Evolutionary conservation across 1,140 invertebrate species (phyloP).

Genomic region (Ips nitidus): DNA sequence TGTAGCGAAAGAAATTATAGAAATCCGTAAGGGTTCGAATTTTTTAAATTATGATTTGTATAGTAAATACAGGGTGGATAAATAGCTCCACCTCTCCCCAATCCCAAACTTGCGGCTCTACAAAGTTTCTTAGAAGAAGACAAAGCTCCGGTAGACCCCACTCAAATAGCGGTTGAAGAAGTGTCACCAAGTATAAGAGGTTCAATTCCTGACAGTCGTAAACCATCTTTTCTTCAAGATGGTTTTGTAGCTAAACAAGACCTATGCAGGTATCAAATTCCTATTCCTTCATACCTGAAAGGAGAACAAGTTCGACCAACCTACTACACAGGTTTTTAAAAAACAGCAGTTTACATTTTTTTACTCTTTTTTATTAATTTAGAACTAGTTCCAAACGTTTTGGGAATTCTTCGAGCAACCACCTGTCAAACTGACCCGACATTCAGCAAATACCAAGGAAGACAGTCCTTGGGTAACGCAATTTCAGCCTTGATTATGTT

Average conservation of each 20-base stretch:
- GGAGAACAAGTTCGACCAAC: slow-evolving; percentile 21
- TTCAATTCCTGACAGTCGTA: slow-evolving; percentile 12
- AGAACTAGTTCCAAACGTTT: slow-evolving; percentile 38
- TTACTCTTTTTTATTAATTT: slow-evolving; percentile 22
- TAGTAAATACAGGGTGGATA: neutral
- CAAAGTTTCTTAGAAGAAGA: slow-evolving; percentile 18
- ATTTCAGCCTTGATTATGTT: slow-evolving; percentile 46
- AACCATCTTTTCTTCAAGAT: slow-evolving; percentile 32
- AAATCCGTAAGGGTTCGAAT: slow-evolving; percentile 16
- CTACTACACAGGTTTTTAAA: slow-evolving; percentile 31
- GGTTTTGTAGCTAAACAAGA: slow-evolving; percentile 24
- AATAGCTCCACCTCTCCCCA: slow-evolving; percentile 12
- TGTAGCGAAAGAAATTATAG: slow-evolving; percentile 12
- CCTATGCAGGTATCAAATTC: slow-evolving; percentile 33
- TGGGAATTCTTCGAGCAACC: slow-evolving; percentile 43
- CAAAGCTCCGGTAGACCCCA: neutral
- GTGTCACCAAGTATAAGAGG: slow-evolving; percentile 26
- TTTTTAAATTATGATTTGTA: neutral
- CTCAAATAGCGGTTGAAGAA: slow-evolving; percentile 24
- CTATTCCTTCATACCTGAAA: slow-evolving; percentile 25
- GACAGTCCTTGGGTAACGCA: slow-evolving; percentile 45
- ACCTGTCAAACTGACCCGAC: slow-evolving; percentile 44
- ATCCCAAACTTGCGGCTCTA: slow-evolving; percentile 18
- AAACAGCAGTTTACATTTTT: slow-evolving; percentile 9
- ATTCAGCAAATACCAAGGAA: slow-evolving; percentile 43